Evolutionary conservation across 2,888 invertebrate species (phyloP).

Genomic region (Tortrix viridana): DNA sequence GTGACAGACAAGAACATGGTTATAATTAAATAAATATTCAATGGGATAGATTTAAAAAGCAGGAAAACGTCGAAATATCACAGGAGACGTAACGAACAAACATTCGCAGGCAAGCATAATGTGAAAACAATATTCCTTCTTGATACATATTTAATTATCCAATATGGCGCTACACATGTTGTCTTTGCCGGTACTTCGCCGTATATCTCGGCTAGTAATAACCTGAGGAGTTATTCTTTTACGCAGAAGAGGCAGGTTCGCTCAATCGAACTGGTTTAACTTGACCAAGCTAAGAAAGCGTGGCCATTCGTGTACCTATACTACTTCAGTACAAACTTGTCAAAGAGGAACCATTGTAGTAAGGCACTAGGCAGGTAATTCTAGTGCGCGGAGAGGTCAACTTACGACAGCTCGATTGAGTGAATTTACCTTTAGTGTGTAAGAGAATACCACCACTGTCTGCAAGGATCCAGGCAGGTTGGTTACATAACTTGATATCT

Average conservation of each 20-base stretch:
- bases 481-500: conserved; percentile 65
- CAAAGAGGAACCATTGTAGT: too few relatives aligned
- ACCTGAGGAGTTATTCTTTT: conserved; percentile 33
- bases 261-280: too few relatives aligned
- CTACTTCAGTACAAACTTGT: too few relatives aligned
- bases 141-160: conserved; percentile 22
- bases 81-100: background rate
- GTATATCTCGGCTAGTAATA: conserved; percentile 45
- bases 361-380: too few relatives aligned
- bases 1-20: too few relatives aligned
- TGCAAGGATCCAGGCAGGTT: conserved; percentile 53
- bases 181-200: conserved; percentile 12
- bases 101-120: conserved; percentile 4
- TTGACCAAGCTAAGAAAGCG: too few relatives aligned
- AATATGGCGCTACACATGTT: conserved; percentile 21
- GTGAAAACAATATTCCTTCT: conserved; percentile 20
- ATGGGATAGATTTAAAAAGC: background rate
- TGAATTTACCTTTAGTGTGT: too few relatives aligned
- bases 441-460: background rate
- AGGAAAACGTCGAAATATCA: background rate
- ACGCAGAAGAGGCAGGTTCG: too few relatives aligned
- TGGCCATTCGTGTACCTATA: too few relatives aligned
- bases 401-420: too few relatives aligned
- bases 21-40: too few relatives aligned
- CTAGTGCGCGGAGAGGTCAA: too few relatives aligned